A percentile compares a stretch with the other conserved stretches of the same genome.
Conservation (phyloP, 2,797 vertebrate species). For the Danionella dracula region DNA sequence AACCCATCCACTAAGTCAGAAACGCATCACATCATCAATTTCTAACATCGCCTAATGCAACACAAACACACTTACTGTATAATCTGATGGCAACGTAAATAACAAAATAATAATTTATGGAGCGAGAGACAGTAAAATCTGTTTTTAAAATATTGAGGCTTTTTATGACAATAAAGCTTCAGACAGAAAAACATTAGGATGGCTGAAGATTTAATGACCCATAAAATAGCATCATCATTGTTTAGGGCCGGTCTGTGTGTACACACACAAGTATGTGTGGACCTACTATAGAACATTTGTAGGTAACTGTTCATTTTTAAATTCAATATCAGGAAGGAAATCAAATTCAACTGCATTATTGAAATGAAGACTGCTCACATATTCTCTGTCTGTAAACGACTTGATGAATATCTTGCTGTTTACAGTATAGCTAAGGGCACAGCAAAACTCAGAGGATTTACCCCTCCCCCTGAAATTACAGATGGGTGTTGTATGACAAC, state of each 20-base stretch:
- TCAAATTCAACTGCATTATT: too few relatives aligned
- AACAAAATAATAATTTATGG: constrained; percentile 10
- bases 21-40: constrained; percentile 47
- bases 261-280: too few relatives aligned
- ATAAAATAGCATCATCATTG: constrained; percentile 8
- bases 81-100: constrained; percentile 28
- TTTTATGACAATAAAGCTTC: constrained; percentile 4
- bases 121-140: constrained; percentile 2
- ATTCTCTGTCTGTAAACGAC: too few relatives aligned
- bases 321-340: too few relatives aligned
- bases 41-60: constrained; percentile 31
- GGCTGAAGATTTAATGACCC: constrained; percentile 11
- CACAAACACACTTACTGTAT: constrained; percentile 19
- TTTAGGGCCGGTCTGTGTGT: constrained; percentile 3
- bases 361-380: too few relatives aligned
- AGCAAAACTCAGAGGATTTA: background rate
- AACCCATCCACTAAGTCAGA: constrained; percentile 43
- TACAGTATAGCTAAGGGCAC: too few relatives aligned
- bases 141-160: constrained; percentile 9
- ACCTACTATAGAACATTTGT: too few relatives aligned
- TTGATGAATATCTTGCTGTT: too few relatives aligned
- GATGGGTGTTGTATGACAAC: constrained; percentile 23
- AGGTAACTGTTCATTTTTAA: too few relatives aligned
- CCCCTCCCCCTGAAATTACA: background rate
- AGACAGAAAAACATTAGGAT: constrained; percentile 11